These are phyloP conservation scores for Phenganax marumi DNA, from an alignment of 92 coral and sea anemone species.

Conservation along the genomic window DNA sequence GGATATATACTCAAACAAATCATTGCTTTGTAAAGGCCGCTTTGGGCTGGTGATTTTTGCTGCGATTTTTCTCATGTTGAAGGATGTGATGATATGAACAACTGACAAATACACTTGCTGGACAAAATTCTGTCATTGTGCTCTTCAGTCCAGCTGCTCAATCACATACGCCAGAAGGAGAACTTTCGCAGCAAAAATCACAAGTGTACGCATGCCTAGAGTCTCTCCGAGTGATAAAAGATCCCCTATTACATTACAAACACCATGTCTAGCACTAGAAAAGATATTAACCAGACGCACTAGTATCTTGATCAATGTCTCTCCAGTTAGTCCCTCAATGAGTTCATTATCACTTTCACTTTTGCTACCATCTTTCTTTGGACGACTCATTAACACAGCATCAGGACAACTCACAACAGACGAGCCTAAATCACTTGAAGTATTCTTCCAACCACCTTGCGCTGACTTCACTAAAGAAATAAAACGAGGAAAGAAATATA, in stretches of 20 bases:
- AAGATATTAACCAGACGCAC: slow-evolving; percentile 56
- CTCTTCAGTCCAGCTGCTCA: no score
- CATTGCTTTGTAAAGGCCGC: no score
- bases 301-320: slow-evolving; percentile 80
- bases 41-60: no score
- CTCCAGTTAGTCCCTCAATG: slow-evolving; percentile 73
- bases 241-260: neutral
- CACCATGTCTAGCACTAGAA: neutral
- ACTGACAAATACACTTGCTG: no score
- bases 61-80: no score
- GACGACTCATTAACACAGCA: slow-evolving; percentile 46
- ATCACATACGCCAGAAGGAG: no score
- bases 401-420: slow-evolving; percentile 83
- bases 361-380: slow-evolving; percentile 70
- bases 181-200: no score
- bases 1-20: no score
- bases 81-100: no score
- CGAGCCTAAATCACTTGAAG: slow-evolving; percentile 94
- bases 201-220: no score
- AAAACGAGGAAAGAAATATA: neutral
- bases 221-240: no score
- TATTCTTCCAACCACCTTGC: slow-evolving; percentile 79
- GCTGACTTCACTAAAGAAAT: slow-evolving; percentile 57
- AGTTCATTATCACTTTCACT: slow-evolving; percentile 73
- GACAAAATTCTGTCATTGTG: no score